Percentiles rank a stretch among this genome's conserved stretches.
Evolutionary conservation across 2,888 invertebrate genomes (phyloP).

Genomic region (Trissonchulus sp.): DNA sequence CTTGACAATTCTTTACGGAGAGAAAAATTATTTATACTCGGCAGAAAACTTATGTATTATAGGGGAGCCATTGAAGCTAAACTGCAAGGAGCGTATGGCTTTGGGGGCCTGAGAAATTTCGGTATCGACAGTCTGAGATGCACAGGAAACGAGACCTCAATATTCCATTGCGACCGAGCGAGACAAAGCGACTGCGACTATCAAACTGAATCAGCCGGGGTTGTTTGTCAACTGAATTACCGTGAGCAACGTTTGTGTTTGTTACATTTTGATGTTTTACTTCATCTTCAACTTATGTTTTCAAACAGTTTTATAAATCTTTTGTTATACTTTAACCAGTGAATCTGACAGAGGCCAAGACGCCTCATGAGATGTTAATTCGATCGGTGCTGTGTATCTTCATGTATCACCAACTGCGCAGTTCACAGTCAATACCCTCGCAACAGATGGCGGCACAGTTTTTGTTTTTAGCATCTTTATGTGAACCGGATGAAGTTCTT

Average conservation of each 20-base stretch:
- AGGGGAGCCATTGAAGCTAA: slow-evolving; percentile 57
- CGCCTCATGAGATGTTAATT: no score
- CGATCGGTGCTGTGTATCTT: no score
- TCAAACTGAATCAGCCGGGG: slow-evolving; percentile 55
- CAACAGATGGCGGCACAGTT: no score
- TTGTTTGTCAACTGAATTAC: slow-evolving; percentile 42
- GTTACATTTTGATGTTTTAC: not conserved
- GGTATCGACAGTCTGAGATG: slow-evolving; percentile 27
- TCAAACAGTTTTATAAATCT: no score
- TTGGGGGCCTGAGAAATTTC: slow-evolving; percentile 22
- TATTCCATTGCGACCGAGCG: slow-evolving; percentile 19
- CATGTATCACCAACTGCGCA: no score
- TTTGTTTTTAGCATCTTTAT: slow-evolving; percentile 43
- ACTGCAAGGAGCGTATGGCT: slow-evolving; percentile 7
- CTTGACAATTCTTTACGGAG: no score
- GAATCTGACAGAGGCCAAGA: no score
- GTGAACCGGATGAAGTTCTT: slow-evolving; percentile 57
- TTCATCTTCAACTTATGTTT: not conserved
- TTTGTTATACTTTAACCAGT: no score
- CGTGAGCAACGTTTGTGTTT: slow-evolving; percentile 30
- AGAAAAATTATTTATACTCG: no score
- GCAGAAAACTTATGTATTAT: slow-evolving; percentile 34
- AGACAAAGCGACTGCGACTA: slow-evolving; percentile 38
- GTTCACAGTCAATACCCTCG: no score
- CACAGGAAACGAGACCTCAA: slow-evolving; percentile 26